phyloP scores from a whole-genome alignment of 2,888 invertebrate species.

The Aporophyla nigra region DNA sequence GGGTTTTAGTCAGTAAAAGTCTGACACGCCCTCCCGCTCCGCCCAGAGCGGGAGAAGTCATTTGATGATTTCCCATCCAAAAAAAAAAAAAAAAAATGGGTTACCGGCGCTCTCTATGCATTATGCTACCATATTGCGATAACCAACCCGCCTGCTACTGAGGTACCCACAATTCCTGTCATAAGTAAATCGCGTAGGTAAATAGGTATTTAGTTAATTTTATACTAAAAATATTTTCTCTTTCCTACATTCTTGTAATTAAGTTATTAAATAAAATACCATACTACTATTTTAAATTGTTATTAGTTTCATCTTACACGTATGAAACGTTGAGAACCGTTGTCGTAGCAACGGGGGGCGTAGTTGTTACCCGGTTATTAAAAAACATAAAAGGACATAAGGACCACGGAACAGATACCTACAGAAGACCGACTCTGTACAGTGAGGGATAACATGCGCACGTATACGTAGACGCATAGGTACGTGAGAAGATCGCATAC shows the following conservation, averaged over 20 bases:
- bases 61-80: too few relatives aligned
- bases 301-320: conserved; percentile 11
- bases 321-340: conserved; percentile 53
- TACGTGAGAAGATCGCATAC: not conserved
- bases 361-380: conserved; percentile 47
- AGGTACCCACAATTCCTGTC: too few relatives aligned
- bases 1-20: too few relatives aligned
- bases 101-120: too few relatives aligned
- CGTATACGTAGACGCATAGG: too few relatives aligned
- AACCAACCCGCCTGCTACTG: too few relatives aligned
- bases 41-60: too few relatives aligned
- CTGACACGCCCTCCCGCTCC: too few relatives aligned
- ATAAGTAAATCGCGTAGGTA: not conserved
- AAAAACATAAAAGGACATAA: conserved; percentile 43
- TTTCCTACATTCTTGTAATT: not conserved
- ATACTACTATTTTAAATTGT: conserved; percentile 6
- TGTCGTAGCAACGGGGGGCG: conserved; percentile 33
- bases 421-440: conserved; percentile 3
- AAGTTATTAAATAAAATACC: not conserved
- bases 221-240: not conserved
- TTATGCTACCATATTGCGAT: too few relatives aligned
- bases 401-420: not conserved
- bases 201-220: not conserved
- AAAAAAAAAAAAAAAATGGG: too few relatives aligned
- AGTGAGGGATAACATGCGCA: not conserved